Percentiles rank a stretch among this genome's conserved stretches.
Evolutionary conservation across 2,888 invertebrate species (phyloP).

Genomic region (Rhodophaea formosa): DNA sequence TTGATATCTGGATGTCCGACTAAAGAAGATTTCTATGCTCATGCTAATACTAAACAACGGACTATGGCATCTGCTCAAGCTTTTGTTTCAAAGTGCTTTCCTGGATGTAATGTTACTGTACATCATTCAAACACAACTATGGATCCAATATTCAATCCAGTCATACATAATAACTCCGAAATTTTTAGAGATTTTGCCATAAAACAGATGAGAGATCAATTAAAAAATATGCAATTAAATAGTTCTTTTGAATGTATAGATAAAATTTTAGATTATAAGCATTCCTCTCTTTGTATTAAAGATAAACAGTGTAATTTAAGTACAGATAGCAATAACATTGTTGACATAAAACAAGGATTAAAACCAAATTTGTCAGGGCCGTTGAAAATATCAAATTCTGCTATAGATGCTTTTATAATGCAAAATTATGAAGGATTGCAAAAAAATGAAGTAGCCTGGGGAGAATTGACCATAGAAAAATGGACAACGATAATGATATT

Average conservation of each 20-base stretch:
- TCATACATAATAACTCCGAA: constrained; percentile 55
- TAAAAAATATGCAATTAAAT: constrained; percentile 49
- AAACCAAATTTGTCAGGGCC: constrained; percentile 62
- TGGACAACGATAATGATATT: constrained; percentile 54
- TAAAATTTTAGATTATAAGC: constrained; percentile 54
- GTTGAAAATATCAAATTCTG: constrained; percentile 62
- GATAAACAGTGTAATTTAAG: constrained; percentile 53
- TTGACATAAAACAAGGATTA: constrained; percentile 40
- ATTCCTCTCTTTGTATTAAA: constrained; percentile 52
- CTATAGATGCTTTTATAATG: constrained; percentile 67
- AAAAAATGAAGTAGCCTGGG: constrained; percentile 61
- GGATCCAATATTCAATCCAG: constrained; percentile 61
- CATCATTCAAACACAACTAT: constrained; percentile 41
- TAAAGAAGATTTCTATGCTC: constrained; percentile 54
- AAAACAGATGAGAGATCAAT: constrained; percentile 47
- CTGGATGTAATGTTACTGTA: constrained; percentile 55
- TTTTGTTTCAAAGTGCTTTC: constrained; percentile 57
- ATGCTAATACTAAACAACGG: constrained; percentile 61
- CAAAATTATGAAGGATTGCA: constrained; percentile 65
- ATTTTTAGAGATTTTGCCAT: constrained; percentile 45
- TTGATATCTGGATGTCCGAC: constrained; percentile 48
- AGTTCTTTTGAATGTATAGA: constrained; percentile 47
- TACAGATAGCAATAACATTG: constrained; percentile 46
- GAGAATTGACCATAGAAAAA: constrained; percentile 38
- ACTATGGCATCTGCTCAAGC: constrained; percentile 59